These are phyloP conservation scores for Myotis yumanensis DNA, from an alignment of 2,113 vertebrate genomes.

Conservation along the genomic window DNA sequence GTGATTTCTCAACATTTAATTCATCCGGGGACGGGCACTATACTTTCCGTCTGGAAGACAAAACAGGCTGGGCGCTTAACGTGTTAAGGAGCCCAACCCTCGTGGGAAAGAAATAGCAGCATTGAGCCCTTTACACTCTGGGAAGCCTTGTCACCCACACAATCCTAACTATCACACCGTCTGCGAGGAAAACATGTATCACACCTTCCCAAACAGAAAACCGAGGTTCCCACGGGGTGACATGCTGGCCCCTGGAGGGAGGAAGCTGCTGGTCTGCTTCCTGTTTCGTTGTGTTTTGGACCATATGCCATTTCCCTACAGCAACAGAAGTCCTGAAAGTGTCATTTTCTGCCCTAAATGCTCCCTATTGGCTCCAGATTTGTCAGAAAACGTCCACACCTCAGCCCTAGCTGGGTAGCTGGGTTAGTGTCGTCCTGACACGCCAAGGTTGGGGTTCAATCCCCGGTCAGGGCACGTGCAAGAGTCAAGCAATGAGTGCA, in stretches of 20 bases:
- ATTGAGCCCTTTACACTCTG: not conserved
- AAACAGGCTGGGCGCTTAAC: no score
- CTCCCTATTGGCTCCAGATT: not conserved
- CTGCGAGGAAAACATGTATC: not conserved
- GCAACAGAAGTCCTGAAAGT: not conserved
- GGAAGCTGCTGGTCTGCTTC: not conserved
- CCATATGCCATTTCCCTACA: not conserved
- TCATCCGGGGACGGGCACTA: no score
- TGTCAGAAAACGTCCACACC: not conserved
- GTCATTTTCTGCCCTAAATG: not conserved
- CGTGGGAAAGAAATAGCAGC: not conserved
- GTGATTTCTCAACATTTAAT: no score
- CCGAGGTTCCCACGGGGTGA: not conserved
- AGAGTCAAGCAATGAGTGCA: not conserved
- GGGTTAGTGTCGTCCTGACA: no score
- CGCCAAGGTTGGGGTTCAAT: not conserved
- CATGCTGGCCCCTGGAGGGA: not conserved
- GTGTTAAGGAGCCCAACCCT: not conserved
- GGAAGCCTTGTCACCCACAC: not conserved
- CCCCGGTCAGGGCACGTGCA: not conserved
- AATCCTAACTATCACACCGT: not conserved
- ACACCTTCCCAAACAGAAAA: not conserved
- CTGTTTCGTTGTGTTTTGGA: not conserved
- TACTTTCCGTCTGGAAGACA: no score
- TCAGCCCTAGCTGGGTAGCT: not conserved